Evolutionary conservation across 2,113 vertebrate genomes (phyloP), one percentile per base, ranked within the genome.

Genomic region (Megalops atlanticus): DNA sequence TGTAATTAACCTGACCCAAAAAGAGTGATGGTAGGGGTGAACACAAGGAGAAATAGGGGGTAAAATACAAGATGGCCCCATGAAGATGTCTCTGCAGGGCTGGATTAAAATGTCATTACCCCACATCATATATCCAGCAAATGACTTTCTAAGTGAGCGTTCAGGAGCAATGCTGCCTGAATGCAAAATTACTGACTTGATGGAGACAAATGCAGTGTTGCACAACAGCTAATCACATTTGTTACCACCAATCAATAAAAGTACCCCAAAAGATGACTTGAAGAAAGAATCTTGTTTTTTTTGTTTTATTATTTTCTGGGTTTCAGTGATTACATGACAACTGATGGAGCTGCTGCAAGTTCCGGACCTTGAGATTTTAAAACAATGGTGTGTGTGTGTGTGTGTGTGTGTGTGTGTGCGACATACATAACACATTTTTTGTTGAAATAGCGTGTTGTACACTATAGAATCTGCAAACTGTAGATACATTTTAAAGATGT

Each of bases 21-120:
- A 91, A 88, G 88, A 80, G 77, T 84, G 89, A 91, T 88, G n/a
- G n/a, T 80, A 83, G 84, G 87, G 84, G 88, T 88, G 87, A 89
- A 86, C 86, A 81, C 58, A 16, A 49, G 47, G 6, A 16, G 47
- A 58, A 58, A 39, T 7, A 40, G 84, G 43, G 1, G 43, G 7
- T 45, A 45, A 45, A 10, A 45, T 14, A 6, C 43, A 45, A 45
- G 14, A 45, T 45, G 14, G 7, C 43, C 78, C 84, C 52, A 21
- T 64, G 77, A 82, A 75, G 82, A 80, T 74, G 79, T 82, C 15
- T 24, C 85, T 86, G 81, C 71, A 77, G 72, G 87, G 86, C 73
- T 81, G 41, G 81, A 90, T 92, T 90, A 90, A 83, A 89, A 81
- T 31, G 18, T 73, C 82, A 86, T 83, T 82, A 84, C 80, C 85